phyloP scores from a whole-genome alignment of 2,113 vertebrate species.

The Cairina moschata region DNA sequence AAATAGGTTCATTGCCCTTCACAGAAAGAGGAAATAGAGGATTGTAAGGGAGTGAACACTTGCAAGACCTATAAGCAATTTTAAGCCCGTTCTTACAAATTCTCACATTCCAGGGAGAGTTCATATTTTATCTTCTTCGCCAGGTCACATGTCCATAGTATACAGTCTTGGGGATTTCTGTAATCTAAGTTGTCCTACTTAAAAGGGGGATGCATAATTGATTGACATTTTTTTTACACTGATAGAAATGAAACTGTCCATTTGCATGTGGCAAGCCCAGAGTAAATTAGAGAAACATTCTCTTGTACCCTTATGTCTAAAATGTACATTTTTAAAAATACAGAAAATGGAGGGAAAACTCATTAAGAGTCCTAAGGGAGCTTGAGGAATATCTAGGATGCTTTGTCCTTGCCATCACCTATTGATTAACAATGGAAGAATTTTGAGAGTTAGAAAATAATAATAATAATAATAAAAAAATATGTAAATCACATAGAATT shows the following conservation, averaged over 20 bases:
- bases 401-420: background rate
- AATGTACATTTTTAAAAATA: constrained; percentile 10
- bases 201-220: background rate
- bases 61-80: background rate
- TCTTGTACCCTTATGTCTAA: background rate
- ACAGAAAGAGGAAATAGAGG: background rate
- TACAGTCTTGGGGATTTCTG: background rate
- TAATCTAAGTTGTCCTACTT: background rate
- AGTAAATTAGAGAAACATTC: constrained; percentile 2
- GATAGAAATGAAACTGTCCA: background rate
- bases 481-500: constrained; percentile 1
- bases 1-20: constrained; percentile 4
- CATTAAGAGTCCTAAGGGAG: background rate
- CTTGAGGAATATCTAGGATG: background rate
- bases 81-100: background rate
- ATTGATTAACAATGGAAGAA: background rate
- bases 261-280: background rate
- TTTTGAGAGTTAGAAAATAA: background rate
- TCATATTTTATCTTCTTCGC: background rate
- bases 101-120: background rate
- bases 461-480: background rate
- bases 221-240: background rate
- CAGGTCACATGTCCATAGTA: background rate
- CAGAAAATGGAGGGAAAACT: background rate
- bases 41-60: background rate